phyloP scores from a whole-genome alignment of 2,888 invertebrate species.

The Ornithoptera priamus region DNA sequence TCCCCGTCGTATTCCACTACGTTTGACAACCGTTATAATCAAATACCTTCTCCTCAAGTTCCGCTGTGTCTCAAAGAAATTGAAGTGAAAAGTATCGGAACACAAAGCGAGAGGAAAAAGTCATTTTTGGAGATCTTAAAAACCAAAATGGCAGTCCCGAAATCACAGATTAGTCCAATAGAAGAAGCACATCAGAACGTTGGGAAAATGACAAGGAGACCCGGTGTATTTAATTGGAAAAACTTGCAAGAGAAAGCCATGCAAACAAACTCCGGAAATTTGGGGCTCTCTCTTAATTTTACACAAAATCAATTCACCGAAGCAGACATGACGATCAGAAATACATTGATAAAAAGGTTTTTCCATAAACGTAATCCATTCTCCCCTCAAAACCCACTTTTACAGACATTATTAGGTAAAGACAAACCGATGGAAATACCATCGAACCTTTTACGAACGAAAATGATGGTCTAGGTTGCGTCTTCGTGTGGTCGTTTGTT shows the following conservation, averaged over 20 bases:
- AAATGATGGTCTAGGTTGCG: constrained; percentile 54
- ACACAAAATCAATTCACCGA: constrained; percentile 53
- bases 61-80: constrained; percentile 68
- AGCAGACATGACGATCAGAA: constrained; percentile 58
- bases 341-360: constrained; percentile 61
- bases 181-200: constrained; percentile 21
- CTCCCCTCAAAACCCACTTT: constrained; percentile 60
- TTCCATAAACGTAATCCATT: constrained; percentile 69
- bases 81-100: constrained; percentile 68
- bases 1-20: constrained; percentile 28
- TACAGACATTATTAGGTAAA: constrained; percentile 61
- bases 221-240: constrained; percentile 52
- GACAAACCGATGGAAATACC: constrained; percentile 59
- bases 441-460: constrained; percentile 47
- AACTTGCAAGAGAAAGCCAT: constrained; percentile 49
- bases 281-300: constrained; percentile 47
- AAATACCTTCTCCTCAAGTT: constrained; percentile 45
- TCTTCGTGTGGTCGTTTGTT: constrained; percentile 20
- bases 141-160: constrained; percentile 40
- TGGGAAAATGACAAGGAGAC: constrained; percentile 33
- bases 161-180: constrained; percentile 30
- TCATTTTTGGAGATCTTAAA: constrained; percentile 35
- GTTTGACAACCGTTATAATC: constrained; percentile 37
- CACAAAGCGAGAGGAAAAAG: constrained; percentile 65
- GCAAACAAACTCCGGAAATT: constrained; percentile 40